Evolutionary conservation across 2,888 invertebrate species (phyloP).

Genomic region (Drosophila prolongata): DNA sequence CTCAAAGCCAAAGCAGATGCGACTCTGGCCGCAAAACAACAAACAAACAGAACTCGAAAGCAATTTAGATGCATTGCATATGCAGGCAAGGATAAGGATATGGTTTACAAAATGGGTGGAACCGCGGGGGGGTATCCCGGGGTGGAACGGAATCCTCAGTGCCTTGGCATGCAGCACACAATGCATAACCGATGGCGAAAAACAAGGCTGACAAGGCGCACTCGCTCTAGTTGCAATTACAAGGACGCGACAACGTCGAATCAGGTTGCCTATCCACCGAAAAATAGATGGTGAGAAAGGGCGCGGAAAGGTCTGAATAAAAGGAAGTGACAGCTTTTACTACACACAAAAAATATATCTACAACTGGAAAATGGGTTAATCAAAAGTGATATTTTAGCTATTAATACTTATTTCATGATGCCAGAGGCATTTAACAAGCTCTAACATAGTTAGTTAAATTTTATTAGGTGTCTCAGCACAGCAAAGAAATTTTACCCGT

Average conservation of each 20-base stretch:
- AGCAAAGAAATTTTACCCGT: no score
- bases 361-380: background rate
- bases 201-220: slow-evolving; percentile 35
- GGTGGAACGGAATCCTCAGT: background rate
- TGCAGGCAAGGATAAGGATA: slow-evolving; percentile 31
- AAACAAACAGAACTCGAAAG: slow-evolving; percentile 77
- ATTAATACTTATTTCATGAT: no score
- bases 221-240: slow-evolving; percentile 50
- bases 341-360: background rate
- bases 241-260: slow-evolving; percentile 32
- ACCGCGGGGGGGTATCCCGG: background rate
- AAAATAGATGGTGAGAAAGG: background rate
- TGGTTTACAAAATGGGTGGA: slow-evolving; percentile 7
- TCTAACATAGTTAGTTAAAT: no score
- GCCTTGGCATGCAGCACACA: slow-evolving; percentile 18
- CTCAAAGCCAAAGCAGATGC: slow-evolving; percentile 62
- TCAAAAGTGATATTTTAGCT: no score
- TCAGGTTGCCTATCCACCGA: slow-evolving; percentile 15
- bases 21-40: slow-evolving; percentile 65
- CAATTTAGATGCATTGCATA: slow-evolving; percentile 65
- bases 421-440: no score
- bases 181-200: slow-evolving; percentile 34
- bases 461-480: no score
- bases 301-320: background rate
- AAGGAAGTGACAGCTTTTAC: background rate